phyloP scores from a whole-genome alignment of 2,113 vertebrate species.

The Lutjanus erythropterus region DNA sequence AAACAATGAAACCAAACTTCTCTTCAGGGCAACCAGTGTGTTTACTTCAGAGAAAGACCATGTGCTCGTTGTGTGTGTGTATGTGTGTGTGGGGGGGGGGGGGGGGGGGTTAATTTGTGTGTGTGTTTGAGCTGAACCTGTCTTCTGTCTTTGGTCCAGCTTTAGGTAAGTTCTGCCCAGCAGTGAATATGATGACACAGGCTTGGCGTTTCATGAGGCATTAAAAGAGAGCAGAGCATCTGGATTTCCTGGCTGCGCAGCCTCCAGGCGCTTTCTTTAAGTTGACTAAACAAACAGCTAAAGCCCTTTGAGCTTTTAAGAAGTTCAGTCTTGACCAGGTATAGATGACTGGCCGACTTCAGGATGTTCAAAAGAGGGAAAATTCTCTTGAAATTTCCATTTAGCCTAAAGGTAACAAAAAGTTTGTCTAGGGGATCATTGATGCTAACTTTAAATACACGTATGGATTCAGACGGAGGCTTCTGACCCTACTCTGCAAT shows the following conservation, averaged over 20 bases:
- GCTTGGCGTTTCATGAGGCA: constrained; percentile 64
- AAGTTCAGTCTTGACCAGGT: constrained; percentile 35
- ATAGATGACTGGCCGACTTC: constrained; percentile 16
- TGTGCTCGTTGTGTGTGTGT: constrained; percentile 13
- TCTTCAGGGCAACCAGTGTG: constrained; percentile 53
- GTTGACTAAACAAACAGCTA: constrained; percentile 64
- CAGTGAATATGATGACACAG: constrained; percentile 64
- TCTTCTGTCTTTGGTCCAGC: constrained; percentile 46
- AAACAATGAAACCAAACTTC: constrained; percentile 72
- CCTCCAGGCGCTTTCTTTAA: constrained; percentile 55
- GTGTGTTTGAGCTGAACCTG: constrained; percentile 47
- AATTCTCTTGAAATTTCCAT: constrained; percentile 12
- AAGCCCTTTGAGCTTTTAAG: constrained; percentile 57
- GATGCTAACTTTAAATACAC: too few species aligned
- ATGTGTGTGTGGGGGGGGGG: constrained; percentile 17
- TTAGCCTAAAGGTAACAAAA: constrained; percentile 13
- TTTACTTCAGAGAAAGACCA: constrained; percentile 58
- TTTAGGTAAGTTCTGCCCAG: constrained; percentile 41
- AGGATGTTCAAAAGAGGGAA: constrained; percentile 23
- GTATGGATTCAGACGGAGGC: too few species aligned
- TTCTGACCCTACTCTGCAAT: too few species aligned
- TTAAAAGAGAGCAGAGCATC: constrained; percentile 62
- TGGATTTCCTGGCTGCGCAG: constrained; percentile 65
- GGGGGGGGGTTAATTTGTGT: constrained; percentile 10
- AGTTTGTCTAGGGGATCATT: too few species aligned